Conservation (phyloP, 2,888 invertebrate genomes). For the Beris morrisii region DNA sequence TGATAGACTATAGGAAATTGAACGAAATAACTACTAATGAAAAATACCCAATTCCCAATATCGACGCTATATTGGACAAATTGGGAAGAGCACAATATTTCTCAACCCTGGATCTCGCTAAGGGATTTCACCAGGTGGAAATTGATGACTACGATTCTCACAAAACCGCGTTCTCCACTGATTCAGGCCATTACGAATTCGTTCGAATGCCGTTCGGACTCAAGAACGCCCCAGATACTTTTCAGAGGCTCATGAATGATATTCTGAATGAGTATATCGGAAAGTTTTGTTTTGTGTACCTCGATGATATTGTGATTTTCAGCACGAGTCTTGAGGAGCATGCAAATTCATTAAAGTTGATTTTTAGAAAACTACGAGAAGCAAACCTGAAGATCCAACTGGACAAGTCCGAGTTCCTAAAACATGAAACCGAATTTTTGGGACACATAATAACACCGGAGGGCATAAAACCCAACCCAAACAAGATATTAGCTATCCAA, state of each 20-base stretch:
- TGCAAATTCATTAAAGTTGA: neutral
- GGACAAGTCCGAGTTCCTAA: too few species aligned
- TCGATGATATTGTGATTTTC: neutral
- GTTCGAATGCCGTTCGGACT: neutral
- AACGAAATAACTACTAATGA: conserved; percentile 8
- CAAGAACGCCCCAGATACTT: neutral
- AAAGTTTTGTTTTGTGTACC: neutral
- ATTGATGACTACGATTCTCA: too few species aligned
- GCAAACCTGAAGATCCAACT: too few species aligned
- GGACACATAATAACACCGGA: too few species aligned
- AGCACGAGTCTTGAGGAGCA: neutral
- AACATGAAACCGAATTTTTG: too few species aligned
- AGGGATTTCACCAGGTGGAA: too few species aligned
- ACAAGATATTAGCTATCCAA: too few species aligned
- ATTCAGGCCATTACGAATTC: neutral
- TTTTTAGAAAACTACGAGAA: too few species aligned
- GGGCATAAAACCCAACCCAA: too few species aligned
- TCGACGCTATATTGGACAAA: conserved; percentile 31
- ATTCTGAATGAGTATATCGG: neutral
- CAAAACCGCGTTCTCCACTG: neutral
- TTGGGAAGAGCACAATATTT: conserved; percentile 12
- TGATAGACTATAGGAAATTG: conserved; percentile 7
- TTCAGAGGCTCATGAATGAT: neutral
- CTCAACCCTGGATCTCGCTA: too few species aligned
- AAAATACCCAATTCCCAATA: conserved; percentile 5